Percentiles rank a stretch among this genome's conserved stretches.
Conservation (phyloP, 2,113 vertebrate species). For the Crotalus viridis region DNA sequence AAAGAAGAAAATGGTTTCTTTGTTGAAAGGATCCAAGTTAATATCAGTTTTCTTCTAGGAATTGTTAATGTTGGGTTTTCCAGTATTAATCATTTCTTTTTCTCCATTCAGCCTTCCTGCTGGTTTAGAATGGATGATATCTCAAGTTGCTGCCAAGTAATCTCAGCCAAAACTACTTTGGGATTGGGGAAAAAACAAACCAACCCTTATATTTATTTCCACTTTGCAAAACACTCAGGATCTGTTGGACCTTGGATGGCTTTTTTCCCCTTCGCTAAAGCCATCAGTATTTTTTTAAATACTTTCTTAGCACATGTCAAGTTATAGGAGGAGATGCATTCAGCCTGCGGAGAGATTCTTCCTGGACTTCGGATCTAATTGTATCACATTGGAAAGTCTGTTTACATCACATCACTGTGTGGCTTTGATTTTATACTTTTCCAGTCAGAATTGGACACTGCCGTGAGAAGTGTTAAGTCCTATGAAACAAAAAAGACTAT, state of each 20-base stretch:
- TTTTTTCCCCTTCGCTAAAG: neutral
- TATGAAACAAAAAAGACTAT: neutral
- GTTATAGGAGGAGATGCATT: neutral
- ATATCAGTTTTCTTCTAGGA: neutral
- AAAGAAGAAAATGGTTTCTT: neutral
- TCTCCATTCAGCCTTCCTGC: conserved; percentile 70
- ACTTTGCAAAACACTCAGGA: conserved; percentile 16
- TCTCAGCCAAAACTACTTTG: neutral
- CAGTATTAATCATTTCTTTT: neutral
- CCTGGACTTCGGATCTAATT: neutral
- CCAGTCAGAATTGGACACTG: neutral
- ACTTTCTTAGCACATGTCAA: neutral
- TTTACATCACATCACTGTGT: too few species aligned
- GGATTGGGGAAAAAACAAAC: neutral
- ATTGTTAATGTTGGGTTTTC: neutral
- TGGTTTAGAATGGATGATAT: conserved; percentile 82
- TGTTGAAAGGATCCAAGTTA: neutral
- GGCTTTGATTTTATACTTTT: neutral
- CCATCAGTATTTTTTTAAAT: neutral
- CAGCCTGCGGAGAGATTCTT: neutral
- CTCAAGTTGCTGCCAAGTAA: conserved; percentile 70
- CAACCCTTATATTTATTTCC: conserved; percentile 10
- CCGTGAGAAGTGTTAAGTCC: neutral
- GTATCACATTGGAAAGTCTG: neutral
- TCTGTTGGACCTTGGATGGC: neutral